A percentile compares a stretch with the other conserved stretches of the same genome.
Evolutionary conservation across 92 coral and sea anemone species (phyloP).

Genomic region (Umimayanthus kanabou): DNA sequence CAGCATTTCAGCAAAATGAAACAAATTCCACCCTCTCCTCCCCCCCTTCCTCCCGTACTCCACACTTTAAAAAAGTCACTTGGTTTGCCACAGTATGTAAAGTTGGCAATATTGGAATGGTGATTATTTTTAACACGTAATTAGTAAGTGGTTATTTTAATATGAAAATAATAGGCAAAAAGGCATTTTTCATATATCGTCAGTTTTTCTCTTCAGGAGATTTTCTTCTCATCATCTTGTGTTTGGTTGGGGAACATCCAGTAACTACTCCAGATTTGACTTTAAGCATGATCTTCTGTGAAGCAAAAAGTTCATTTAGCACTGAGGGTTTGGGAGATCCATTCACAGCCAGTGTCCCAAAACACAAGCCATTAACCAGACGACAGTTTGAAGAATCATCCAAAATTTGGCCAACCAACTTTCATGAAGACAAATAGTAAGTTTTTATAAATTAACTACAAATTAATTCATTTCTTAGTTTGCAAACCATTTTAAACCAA

Average conservation of each 20-base stretch:
- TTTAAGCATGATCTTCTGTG: not conserved
- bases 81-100: too few species aligned
- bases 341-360: constrained; percentile 70
- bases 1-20: too few species aligned
- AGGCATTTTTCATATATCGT: not conserved
- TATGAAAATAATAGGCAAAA: not conserved
- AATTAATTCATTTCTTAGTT: not conserved
- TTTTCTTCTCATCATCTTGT: constrained; percentile 59
- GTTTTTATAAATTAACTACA: not conserved
- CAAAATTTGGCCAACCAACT: constrained; percentile 82
- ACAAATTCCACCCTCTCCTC: too few species aligned
- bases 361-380: constrained; percentile 80
- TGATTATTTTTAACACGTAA: too few species aligned
- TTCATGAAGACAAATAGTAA: constrained; percentile 95
- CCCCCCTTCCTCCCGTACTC: too few species aligned
- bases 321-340: constrained; percentile 65
- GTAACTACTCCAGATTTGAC: not conserved
- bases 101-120: too few species aligned
- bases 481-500: not conserved
- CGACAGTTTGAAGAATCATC: constrained; percentile 85
- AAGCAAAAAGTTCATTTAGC: constrained; percentile 16
- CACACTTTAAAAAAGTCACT: too few species aligned
- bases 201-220: constrained; percentile 48
- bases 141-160: too few species aligned
- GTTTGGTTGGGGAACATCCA: constrained; percentile 29